Evolutionary conservation across 2,888 invertebrate genomes (phyloP).

Genomic region (Pedicia rivosa): DNA sequence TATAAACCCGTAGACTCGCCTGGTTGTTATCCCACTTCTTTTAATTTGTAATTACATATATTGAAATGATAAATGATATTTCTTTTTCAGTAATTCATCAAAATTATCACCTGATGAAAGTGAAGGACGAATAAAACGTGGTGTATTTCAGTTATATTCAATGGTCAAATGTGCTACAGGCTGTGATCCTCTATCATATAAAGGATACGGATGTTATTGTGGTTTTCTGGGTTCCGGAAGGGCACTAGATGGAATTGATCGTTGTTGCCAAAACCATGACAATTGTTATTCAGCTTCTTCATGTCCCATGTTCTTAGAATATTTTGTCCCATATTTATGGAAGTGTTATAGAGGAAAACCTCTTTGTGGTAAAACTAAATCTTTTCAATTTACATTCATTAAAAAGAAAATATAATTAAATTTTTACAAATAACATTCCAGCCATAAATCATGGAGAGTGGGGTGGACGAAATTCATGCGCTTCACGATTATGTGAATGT

Average conservation of each 20-base stretch:
- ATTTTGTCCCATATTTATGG: constrained; percentile 80
- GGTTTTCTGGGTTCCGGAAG: constrained; percentile 70
- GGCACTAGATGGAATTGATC: constrained; percentile 60
- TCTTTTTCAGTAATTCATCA: neutral
- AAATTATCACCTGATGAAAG: constrained; percentile 15
- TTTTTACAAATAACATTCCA: neutral
- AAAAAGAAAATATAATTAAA: constrained; percentile 15
- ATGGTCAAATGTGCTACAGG: constrained; percentile 76
- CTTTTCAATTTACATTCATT: constrained; percentile 14
- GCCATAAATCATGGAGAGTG: constrained; percentile 38
- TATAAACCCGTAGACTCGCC: no score
- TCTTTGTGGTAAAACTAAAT: constrained; percentile 43
- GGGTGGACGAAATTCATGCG: constrained; percentile 47
- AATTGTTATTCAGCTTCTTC: constrained; percentile 66
- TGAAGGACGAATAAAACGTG: constrained; percentile 47
- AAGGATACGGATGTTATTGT: constrained; percentile 83
- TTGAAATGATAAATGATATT: no score
- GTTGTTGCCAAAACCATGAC: constrained; percentile 75
- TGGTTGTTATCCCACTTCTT: no score
- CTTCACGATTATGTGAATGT: constrained; percentile 68
- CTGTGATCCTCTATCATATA: constrained; percentile 67
- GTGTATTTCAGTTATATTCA: constrained; percentile 64
- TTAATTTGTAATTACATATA: no score
- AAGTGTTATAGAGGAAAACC: constrained; percentile 64
- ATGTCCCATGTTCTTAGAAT: constrained; percentile 66